Evolutionary conservation across 2,888 invertebrate genomes (phyloP).

Genomic region (Cantharis rustica): DNA sequence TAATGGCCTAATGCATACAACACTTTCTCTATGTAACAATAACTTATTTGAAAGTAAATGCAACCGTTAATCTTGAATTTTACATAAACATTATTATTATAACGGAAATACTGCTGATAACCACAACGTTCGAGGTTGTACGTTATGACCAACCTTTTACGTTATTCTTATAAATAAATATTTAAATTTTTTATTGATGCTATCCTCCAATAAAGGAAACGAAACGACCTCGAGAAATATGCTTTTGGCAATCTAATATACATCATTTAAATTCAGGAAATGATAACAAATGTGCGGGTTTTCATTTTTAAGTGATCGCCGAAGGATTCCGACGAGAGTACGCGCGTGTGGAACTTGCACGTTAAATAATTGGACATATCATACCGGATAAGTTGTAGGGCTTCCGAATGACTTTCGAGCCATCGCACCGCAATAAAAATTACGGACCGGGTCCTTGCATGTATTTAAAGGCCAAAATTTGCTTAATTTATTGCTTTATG

Average conservation of each 20-base stretch:
- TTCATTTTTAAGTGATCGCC: not conserved
- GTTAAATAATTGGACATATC: not conserved
- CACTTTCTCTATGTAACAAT: slow-evolving; percentile 30
- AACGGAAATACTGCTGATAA: slow-evolving; percentile 19
- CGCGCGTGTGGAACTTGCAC: not conserved
- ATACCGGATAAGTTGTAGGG: not conserved
- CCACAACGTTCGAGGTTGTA: slow-evolving; percentile 25
- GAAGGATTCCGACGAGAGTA: not conserved
- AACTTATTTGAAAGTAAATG: slow-evolving; percentile 16
- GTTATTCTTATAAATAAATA: slow-evolving; percentile 18
- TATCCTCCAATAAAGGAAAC: slow-evolving; percentile 25
- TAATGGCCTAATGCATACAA: slow-evolving; percentile 24
- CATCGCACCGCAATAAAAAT: not conserved
- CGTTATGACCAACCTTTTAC: slow-evolving; percentile 15
- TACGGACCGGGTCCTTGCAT: not conserved
- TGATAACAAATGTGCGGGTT: not conserved
- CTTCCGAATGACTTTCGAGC: too few relatives aligned
- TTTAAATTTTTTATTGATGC: slow-evolving; percentile 18
- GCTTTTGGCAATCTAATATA: not conserved
- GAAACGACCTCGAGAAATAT: slow-evolving; percentile 23
- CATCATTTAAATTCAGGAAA: not conserved
- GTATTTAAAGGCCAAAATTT: not conserved
- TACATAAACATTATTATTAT: not conserved
- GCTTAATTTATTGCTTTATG: not conserved
- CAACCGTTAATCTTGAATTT: not conserved